Percentiles rank a stretch among this genome's conserved stretches.
Conservation (phyloP, 2,113 vertebrate genomes). For the Hucho hucho region DNA sequence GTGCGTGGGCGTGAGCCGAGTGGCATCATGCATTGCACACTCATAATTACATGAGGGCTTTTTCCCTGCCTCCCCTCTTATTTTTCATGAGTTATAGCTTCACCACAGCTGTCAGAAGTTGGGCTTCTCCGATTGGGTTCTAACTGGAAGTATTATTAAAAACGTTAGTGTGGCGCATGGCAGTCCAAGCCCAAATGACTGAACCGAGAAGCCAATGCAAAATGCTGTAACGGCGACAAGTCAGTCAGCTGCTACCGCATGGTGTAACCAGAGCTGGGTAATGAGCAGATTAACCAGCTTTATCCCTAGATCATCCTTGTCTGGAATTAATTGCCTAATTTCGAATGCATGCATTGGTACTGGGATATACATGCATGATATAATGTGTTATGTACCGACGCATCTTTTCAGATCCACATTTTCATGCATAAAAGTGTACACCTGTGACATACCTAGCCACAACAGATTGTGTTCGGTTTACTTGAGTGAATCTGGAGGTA, state of each 20-base stretch:
- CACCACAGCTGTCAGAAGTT: slow-evolving; percentile 53
- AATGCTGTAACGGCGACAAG: slow-evolving; percentile 15
- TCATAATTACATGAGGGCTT: slow-evolving; percentile 54
- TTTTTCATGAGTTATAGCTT: slow-evolving; percentile 58
- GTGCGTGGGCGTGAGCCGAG: slow-evolving; percentile 31
- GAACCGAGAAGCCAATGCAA: background rate
- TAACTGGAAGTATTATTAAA: slow-evolving; percentile 56
- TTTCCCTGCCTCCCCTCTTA: slow-evolving; percentile 24
- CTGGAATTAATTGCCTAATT: slow-evolving; percentile 37
- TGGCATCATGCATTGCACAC: slow-evolving; percentile 23
- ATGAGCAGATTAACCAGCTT: slow-evolving; percentile 34
- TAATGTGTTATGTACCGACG: slow-evolving; percentile 15
- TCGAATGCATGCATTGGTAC: slow-evolving; percentile 14
- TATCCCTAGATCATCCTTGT: slow-evolving; percentile 7
- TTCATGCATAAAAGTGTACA: no score
- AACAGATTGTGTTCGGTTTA: no score
- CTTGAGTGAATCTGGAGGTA: no score
- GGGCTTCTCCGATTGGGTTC: slow-evolving; percentile 46
- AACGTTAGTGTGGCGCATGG: slow-evolving; percentile 25
- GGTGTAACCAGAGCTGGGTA: slow-evolving; percentile 22
- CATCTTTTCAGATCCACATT: no score
- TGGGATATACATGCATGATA: slow-evolving; percentile 15
- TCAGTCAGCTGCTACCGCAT: slow-evolving; percentile 8
- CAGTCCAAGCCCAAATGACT: background rate
- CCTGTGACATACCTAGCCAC: no score